Percentiles rank a stretch among this genome's conserved stretches.
phyloP scores from a whole-genome alignment of 2,797 vertebrate genomes.

The Muscicapa striata region DNA sequence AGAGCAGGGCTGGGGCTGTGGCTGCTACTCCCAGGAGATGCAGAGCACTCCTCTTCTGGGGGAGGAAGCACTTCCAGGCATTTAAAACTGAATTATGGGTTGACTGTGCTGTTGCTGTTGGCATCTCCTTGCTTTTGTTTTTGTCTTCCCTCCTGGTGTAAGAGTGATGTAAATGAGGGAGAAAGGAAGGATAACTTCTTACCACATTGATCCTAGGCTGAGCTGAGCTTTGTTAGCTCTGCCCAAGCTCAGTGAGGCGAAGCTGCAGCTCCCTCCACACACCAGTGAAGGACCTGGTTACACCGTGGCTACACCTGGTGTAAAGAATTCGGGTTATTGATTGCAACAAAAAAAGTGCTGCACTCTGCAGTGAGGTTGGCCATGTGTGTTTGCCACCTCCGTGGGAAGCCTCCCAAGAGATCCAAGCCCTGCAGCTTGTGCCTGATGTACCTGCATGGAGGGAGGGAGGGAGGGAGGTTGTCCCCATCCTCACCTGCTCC shows the following conservation, averaged over 20 bases:
- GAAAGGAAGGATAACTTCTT: neutral
- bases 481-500: neutral
- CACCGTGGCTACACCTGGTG: neutral
- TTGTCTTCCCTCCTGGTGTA: neutral
- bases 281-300: neutral
- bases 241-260: neutral
- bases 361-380: neutral
- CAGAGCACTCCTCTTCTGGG: no score
- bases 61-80: neutral
- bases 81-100: neutral
- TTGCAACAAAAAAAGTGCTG: neutral
- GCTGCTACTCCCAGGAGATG: neutral
- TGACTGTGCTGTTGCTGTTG: fast-evolving
- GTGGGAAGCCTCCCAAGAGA: neutral
- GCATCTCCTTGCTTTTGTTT: neutral
- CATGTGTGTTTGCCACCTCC: neutral
- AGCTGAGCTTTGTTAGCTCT: neutral
- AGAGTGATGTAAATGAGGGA: neutral
- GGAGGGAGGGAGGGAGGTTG: neutral
- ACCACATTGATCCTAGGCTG: fast-evolving
- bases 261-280: neutral
- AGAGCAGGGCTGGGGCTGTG: neutral
- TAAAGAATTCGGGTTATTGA: neutral
- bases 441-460: fast-evolving
- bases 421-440: neutral